A percentile compares a stretch with the other conserved stretches of the same genome.
These are phyloP conservation scores for Andrena minutula DNA, from an alignment of 2,888 invertebrate species.

Conservation along the genomic window DNA sequence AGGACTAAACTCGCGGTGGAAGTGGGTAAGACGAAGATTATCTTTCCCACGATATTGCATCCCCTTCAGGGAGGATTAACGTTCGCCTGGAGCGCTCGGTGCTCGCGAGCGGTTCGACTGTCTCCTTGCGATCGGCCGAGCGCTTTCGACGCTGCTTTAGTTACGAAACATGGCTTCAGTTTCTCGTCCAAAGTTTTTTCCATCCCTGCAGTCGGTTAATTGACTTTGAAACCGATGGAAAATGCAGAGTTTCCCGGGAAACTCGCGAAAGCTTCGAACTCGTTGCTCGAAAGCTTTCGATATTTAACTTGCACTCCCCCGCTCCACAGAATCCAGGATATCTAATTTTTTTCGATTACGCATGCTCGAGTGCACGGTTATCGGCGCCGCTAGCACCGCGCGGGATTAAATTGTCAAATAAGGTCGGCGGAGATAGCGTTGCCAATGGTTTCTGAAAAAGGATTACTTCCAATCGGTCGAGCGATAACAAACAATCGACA, in stretches of 20 bases:
- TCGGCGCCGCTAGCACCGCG: conserved; percentile 6
- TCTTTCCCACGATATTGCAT: conserved; percentile 6
- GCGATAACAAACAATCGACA: conserved; percentile 3
- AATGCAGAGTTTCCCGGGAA: background rate
- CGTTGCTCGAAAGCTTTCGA: background rate
- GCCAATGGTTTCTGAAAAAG: conserved; percentile 10
- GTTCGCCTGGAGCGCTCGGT: background rate
- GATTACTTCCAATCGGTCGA: conserved; percentile 9
- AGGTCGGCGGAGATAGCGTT: conserved; percentile 24
- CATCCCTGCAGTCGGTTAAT: background rate
- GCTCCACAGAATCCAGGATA: background rate
- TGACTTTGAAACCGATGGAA: background rate
- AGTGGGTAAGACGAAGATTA: conserved; percentile 15
- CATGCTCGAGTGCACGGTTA: conserved; percentile 11
- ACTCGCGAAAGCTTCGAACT: background rate
- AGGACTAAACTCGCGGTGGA: background rate
- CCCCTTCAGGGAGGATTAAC: background rate
- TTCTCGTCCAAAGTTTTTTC: background rate
- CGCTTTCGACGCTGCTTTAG: background rate
- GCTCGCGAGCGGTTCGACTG: background rate
- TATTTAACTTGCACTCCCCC: conserved; percentile 15
- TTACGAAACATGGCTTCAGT: background rate
- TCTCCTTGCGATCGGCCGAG: background rate
- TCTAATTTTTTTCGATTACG: conserved; percentile 21
- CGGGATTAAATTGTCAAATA: conserved; percentile 48